phyloP scores from a whole-genome alignment of 2,797 vertebrate species.

The Enoplosus armatus region DNA sequence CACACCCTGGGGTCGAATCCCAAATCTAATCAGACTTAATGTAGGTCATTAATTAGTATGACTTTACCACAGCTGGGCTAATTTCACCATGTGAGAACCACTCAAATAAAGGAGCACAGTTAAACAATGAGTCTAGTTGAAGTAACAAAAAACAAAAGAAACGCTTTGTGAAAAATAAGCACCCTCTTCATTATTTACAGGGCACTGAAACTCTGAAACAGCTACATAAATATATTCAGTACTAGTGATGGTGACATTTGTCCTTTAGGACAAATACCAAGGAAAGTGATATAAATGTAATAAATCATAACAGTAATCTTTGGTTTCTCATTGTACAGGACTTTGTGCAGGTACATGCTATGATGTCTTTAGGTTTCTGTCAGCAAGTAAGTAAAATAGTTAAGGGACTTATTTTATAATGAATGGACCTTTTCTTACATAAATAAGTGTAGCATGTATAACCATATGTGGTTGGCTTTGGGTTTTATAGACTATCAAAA shows the following conservation, averaged over 20 bases:
- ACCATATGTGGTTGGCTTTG: too few relatives aligned
- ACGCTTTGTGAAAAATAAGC: constrained; percentile 31
- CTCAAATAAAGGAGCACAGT: constrained; percentile 20
- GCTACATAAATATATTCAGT: not conserved
- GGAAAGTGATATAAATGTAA: not conserved
- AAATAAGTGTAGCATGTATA: not conserved
- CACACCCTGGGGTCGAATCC: constrained; percentile 55
- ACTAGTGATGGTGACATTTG: not conserved
- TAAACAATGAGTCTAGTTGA: constrained; percentile 38
- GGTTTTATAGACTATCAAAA: not conserved
- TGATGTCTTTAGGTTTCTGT: not conserved
- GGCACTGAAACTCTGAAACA: constrained; percentile 8
- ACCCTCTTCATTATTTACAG: constrained; percentile 31
- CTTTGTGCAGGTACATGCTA: not conserved
- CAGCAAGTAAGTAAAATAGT: not conserved
- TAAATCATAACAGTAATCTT: constrained; percentile 11
- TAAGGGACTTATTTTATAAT: not conserved
- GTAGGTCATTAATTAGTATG: constrained; percentile 65
- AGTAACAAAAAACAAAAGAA: constrained; percentile 25
- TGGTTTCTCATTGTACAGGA: not conserved
- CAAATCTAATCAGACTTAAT: constrained; percentile 67
- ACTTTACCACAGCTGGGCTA: constrained; percentile 38
- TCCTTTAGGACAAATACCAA: too few relatives aligned
- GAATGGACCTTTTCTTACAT: too few relatives aligned
- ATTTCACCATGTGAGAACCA: constrained; percentile 21